A percentile compares a stretch with the other conserved stretches of the same genome.
These are phyloP conservation scores for Gymnosoma rotundatum DNA, from an alignment of 2,888 invertebrate species.

Conservation along the genomic window DNA sequence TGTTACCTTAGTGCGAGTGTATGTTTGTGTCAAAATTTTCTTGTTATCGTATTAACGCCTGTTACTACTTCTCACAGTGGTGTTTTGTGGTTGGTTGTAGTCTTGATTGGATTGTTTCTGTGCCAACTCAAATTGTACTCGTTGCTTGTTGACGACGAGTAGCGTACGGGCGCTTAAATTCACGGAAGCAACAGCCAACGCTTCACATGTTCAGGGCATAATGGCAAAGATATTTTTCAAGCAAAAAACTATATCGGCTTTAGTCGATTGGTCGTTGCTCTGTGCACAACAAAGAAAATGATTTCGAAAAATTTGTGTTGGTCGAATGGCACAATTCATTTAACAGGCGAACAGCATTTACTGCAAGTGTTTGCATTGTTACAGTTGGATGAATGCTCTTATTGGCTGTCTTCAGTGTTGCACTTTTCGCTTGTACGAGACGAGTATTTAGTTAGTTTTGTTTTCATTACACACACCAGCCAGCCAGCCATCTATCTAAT, in stretches of 20 bases:
- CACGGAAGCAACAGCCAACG: slow-evolving; percentile 61
- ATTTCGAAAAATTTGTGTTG: slow-evolving; percentile 82
- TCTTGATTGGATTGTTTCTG: slow-evolving; percentile 68
- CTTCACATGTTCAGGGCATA: slow-evolving; percentile 50
- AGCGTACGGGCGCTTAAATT: slow-evolving; percentile 62
- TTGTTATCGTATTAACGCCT: slow-evolving; percentile 53
- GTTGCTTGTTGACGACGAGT: slow-evolving; percentile 68
- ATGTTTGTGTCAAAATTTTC: not conserved
- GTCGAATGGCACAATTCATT: slow-evolving; percentile 82
- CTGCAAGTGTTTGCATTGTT: slow-evolving; percentile 76
- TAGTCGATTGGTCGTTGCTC: slow-evolving; percentile 71
- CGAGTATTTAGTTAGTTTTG: slow-evolving; percentile 61
- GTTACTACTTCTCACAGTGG: slow-evolving; percentile 66
- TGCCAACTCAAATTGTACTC: slow-evolving; percentile 66
- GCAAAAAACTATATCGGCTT: slow-evolving; percentile 61
- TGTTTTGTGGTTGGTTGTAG: slow-evolving; percentile 69
- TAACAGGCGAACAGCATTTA: slow-evolving; percentile 77
- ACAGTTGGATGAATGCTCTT: slow-evolving; percentile 81
- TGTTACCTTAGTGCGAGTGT: not conserved
- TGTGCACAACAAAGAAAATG: slow-evolving; percentile 72
- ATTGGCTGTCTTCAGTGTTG: slow-evolving; percentile 76
- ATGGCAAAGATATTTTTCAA: slow-evolving; percentile 40
- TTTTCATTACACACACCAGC: slow-evolving; percentile 45
- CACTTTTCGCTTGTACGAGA: slow-evolving; percentile 60
- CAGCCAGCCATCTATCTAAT: slow-evolving; percentile 57